Conservation (phyloP, 2,113 vertebrate genomes). For the Seriola rivoliana region DNA sequence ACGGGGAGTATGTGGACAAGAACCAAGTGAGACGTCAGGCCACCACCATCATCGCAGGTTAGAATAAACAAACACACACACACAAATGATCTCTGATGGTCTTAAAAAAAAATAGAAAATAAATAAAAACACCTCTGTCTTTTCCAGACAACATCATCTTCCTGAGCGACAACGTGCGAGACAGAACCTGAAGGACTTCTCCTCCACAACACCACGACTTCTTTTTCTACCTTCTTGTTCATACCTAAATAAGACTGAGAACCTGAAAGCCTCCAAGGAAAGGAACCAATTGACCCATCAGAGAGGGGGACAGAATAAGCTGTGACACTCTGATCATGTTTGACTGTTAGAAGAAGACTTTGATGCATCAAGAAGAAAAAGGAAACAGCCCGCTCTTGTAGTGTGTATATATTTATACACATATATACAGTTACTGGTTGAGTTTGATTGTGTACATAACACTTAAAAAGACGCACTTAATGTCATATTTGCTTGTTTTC, state of each 20-base stretch:
- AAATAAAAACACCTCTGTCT: neutral
- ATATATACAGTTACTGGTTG: too few relatives aligned
- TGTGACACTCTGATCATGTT: conserved; percentile 11
- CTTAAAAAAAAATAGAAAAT: neutral
- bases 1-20: conserved; percentile 96
- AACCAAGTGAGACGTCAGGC: conserved; percentile 95
- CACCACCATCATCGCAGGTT: conserved; percentile 97
- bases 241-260: conserved; percentile 5
- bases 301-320: neutral
- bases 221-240: conserved; percentile 47
- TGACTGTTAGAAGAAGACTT: conserved; percentile 3
- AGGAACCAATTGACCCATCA: conserved; percentile 16
- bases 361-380: neutral
- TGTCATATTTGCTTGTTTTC: neutral
- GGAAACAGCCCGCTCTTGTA: neutral
- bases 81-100: neutral
- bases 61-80: neutral
- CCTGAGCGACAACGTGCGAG: conserved; percentile 89
- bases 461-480: neutral
- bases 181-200: conserved; percentile 82
- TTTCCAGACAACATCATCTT: conserved; percentile 95
- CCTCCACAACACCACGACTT: neutral
- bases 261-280: conserved; percentile 5
- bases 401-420: neutral
- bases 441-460: conserved; percentile 7